Evolutionary conservation across 2,888 invertebrate genomes (phyloP).

Genomic region (Tetanocera ferruginea): DNA sequence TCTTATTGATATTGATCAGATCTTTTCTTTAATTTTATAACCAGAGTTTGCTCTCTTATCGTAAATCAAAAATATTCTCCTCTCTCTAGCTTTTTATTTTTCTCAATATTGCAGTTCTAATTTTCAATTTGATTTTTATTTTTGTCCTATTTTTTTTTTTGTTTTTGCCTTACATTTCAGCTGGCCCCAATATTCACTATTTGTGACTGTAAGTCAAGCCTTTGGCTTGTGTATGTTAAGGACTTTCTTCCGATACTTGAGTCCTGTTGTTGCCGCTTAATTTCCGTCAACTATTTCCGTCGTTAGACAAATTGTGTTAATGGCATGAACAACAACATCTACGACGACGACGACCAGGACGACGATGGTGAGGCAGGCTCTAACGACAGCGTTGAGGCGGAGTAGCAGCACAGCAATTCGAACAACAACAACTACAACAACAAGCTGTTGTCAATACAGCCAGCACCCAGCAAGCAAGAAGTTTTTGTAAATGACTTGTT

Average conservation of each 20-base stretch:
- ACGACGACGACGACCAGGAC: background rate
- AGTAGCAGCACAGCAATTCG: background rate
- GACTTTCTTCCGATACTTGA: background rate
- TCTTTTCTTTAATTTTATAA: no score
- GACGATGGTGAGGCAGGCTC: background rate
- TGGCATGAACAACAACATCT: slow-evolving; percentile 39
- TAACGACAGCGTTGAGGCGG: background rate
- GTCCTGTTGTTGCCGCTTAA: slow-evolving; percentile 43
- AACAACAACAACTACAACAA: background rate
- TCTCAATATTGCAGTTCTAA: background rate
- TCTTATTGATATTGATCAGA: no score
- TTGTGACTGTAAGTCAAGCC: background rate
- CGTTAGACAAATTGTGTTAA: slow-evolving; percentile 52
- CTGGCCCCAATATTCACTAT: background rate
- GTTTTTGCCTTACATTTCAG: background rate
- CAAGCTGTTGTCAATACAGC: background rate
- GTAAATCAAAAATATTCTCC: no score
- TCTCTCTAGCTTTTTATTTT: background rate
- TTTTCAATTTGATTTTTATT: background rate
- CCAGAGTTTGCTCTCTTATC: no score
- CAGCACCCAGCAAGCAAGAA: background rate
- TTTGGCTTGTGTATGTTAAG: background rate
- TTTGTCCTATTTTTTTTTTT: background rate
- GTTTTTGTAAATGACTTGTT: background rate
- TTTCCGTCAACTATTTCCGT: slow-evolving; percentile 55